Percentiles rank a stretch among this genome's conserved stretches.
These are phyloP conservation scores for Oedothorax gibbosus DNA, from an alignment of 1,140 invertebrate species.

Conservation along the genomic window DNA sequence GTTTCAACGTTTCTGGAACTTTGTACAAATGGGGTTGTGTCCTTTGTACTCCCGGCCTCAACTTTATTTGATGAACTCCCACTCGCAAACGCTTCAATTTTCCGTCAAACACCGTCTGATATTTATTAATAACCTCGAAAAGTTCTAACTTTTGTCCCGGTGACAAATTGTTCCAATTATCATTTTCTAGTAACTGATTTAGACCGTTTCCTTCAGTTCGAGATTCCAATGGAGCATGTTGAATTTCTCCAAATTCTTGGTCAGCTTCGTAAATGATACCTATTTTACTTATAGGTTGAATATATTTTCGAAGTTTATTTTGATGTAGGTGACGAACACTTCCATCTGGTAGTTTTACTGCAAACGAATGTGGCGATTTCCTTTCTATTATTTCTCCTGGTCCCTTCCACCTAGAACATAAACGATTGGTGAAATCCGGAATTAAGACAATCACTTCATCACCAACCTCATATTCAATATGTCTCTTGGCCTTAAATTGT, in stretches of 20 bases:
- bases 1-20: not conserved
- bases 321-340: not conserved
- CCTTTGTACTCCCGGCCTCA: too few relatives aligned
- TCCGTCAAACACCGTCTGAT: not conserved
- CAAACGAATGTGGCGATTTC: not conserved
- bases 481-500: not conserved
- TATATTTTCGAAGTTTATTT: not conserved
- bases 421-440: too few relatives aligned
- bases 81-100: too few relatives aligned
- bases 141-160: not conserved
- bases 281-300: not conserved
- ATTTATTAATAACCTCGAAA: not conserved
- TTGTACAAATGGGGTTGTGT: too few relatives aligned
- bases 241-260: too few relatives aligned
- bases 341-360: not conserved
- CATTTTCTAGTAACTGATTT: not conserved
- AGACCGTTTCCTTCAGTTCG: too few relatives aligned
- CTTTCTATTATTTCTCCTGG: too few relatives aligned
- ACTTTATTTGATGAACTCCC: too few relatives aligned
- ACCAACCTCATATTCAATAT: not conserved
- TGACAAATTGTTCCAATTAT: not conserved
- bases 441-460: not conserved
- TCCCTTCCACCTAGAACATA: too few relatives aligned
- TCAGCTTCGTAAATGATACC: not conserved
- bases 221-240: too few relatives aligned